Conservation (phyloP, 2,113 vertebrate species). For the Clinocottus analis region DNA sequence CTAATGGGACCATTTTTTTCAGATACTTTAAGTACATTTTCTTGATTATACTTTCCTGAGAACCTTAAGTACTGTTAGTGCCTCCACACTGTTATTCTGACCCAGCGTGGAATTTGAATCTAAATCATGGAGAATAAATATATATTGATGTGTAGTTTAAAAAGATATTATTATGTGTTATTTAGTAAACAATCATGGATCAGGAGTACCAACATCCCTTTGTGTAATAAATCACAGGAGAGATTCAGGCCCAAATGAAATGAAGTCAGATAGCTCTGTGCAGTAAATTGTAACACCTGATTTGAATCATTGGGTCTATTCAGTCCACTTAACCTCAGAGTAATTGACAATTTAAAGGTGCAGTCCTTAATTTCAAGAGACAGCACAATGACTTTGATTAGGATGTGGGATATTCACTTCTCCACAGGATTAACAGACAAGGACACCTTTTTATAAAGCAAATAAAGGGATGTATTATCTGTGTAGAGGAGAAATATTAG, state of each 20-base stretch:
- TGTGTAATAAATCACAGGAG: conserved; percentile 21
- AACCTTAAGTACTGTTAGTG: too few species aligned
- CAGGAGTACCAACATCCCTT: background rate
- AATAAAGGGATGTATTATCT: conserved; percentile 22
- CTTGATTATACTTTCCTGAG: background rate
- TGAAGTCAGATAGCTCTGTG: conserved; percentile 59
- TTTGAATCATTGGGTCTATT: conserved; percentile 78
- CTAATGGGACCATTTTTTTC: background rate
- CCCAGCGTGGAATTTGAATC: background rate
- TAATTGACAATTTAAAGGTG: conserved; percentile 81
- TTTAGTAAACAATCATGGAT: background rate
- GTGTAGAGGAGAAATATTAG: background rate
- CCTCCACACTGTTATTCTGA: background rate
- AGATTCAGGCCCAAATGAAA: conserved; percentile 31
- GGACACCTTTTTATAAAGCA: conserved; percentile 48
- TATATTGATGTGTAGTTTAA: background rate
- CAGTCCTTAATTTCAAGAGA: conserved; percentile 75
- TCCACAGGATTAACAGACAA: conserved; percentile 52
- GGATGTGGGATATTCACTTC: conserved; percentile 54
- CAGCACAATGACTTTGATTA: conserved; percentile 73
- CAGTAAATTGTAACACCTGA: conserved; percentile 74
- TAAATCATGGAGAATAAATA: background rate
- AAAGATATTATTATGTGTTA: background rate
- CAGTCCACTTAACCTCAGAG: conserved; percentile 77
- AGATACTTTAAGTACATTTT: background rate